Percentiles rank a stretch among this genome's conserved stretches.
Conservation (phyloP, 2,113 vertebrate genomes). For the Prunella himalayana region DNA sequence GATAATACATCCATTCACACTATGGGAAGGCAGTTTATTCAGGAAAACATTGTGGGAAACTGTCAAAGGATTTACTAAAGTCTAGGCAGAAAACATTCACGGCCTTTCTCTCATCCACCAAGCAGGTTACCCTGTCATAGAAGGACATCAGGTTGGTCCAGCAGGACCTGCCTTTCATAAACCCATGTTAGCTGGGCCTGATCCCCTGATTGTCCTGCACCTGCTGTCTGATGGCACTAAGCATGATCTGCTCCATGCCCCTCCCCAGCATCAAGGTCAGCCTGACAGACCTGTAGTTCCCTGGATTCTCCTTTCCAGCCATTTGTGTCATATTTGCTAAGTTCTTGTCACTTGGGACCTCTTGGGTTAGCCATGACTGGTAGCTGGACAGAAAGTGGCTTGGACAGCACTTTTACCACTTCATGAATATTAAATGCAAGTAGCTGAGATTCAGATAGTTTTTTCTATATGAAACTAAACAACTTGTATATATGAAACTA, state of each 20-base stretch:
- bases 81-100: neutral
- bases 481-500: neutral
- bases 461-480: neutral
- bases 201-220: neutral
- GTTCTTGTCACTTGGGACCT: neutral
- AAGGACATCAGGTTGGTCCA: neutral
- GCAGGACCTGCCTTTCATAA: neutral
- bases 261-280: fast-evolving
- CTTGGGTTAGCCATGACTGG: neutral
- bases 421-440: neutral
- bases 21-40: neutral
- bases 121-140: neutral
- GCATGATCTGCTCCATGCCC: neutral
- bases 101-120: neutral
- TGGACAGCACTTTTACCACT: neutral
- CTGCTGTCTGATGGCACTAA: neutral
- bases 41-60: neutral
- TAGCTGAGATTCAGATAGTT: neutral
- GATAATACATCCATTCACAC: neutral
- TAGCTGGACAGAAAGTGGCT: neutral
- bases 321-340: neutral
- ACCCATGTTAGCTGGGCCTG: neutral
- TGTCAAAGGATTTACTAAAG: neutral
- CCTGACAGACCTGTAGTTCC: neutral
- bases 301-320: neutral